Percentiles rank a stretch among this genome's conserved stretches.
phyloP scores from a whole-genome alignment of 2,113 vertebrate genomes.

The Tricholaema leucomelas region DNA sequence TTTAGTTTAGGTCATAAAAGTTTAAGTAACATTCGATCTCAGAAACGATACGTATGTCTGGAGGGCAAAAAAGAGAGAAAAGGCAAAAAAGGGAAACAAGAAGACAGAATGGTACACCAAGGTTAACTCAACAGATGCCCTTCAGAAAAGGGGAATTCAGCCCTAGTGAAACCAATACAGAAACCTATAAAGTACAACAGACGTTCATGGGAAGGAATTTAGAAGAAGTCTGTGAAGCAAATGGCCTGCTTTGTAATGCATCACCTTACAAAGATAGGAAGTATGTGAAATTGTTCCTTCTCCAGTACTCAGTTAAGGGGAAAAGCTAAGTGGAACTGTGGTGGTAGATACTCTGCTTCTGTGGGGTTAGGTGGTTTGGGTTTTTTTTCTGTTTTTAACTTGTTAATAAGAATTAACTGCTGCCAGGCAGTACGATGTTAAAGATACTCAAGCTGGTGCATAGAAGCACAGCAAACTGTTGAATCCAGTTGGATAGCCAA shows the following conservation, averaged over 20 bases:
- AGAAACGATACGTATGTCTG: neutral
- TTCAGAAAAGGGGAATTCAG: neutral
- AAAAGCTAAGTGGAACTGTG: neutral
- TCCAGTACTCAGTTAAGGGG: neutral
- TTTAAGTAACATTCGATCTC: neutral
- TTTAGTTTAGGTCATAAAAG: neutral
- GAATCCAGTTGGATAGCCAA: neutral
- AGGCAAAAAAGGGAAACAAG: neutral
- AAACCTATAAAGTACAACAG: neutral
- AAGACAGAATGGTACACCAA: neutral
- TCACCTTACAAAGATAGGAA: neutral
- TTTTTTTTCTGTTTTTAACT: neutral
- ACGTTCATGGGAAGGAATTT: neutral
- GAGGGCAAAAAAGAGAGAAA: neutral
- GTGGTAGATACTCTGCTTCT: neutral
- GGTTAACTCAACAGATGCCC: neutral
- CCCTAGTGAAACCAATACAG: neutral
- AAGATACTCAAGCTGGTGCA: neutral
- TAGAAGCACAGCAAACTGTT: neutral
- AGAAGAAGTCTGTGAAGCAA: neutral
- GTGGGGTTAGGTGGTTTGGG: neutral
- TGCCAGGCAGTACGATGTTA: neutral
- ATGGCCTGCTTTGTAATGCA: neutral
- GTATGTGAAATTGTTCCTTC: neutral
- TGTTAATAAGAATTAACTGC: neutral